phyloP scores from a whole-genome alignment of 2,113 vertebrate species.

The Leucoraja erinaceus region DNA sequence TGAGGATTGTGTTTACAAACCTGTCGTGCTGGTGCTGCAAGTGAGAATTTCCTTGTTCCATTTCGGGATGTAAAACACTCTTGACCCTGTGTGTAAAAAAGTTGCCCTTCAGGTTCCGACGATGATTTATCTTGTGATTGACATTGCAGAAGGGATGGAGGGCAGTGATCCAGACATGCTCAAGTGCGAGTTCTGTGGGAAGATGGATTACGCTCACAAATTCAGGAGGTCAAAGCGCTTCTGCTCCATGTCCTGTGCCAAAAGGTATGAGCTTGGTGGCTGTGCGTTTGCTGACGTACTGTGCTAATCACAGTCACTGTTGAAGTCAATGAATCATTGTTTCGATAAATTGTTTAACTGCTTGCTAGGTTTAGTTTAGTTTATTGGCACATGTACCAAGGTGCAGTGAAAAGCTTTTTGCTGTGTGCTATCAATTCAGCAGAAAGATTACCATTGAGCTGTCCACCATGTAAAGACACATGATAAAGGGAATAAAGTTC shows the following conservation, averaged over 20 bases:
- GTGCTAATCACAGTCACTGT: neutral
- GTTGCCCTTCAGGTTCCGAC: neutral
- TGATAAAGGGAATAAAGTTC: no score
- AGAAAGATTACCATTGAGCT: no score
- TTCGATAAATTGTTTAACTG: neutral
- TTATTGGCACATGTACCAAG: no score
- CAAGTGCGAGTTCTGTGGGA: conserved; percentile 93
- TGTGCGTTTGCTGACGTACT: neutral
- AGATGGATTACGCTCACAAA: conserved; percentile 83
- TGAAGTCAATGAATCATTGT: neutral
- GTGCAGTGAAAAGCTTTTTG: no score
- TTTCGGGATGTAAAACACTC: no score
- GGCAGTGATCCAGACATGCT: conserved; percentile 74
- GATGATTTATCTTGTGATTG: conserved; percentile 2
- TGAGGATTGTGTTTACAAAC: no score
- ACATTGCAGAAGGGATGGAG: conserved; percentile 66
- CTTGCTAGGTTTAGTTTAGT: neutral
- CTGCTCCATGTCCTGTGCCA: conserved; percentile 92
- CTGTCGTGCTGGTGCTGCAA: no score
- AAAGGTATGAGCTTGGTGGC: conserved; percentile 63
- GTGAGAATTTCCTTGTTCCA: no score
- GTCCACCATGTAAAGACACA: no score
- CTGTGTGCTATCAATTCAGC: no score
- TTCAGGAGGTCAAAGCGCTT: conserved; percentile 90
- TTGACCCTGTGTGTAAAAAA: no score